Evolutionary conservation across 2,888 invertebrate species (phyloP).

Genomic region (Brenthis hecate): DNA sequence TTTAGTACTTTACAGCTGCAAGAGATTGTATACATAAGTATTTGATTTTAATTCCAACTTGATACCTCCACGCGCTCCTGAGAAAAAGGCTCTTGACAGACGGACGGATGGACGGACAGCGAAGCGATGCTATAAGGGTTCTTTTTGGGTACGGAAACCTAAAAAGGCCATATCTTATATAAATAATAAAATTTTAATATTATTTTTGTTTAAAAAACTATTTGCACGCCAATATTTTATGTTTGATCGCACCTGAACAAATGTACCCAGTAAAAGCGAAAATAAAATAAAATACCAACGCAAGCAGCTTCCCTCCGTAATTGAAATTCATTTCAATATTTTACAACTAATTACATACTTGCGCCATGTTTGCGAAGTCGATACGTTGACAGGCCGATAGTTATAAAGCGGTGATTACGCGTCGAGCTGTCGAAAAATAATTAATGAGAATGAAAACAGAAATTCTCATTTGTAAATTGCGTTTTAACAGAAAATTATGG

Average conservation of each 20-base stretch:
- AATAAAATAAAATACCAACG: conserved; percentile 8
- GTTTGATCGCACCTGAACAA: neutral
- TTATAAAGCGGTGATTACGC: conserved; percentile 40
- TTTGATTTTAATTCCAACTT: no score
- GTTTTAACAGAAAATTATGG: conserved; percentile 41
- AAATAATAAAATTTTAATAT: no score
- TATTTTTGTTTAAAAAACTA: neutral
- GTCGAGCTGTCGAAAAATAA: conserved; percentile 34
- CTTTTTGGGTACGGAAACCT: no score
- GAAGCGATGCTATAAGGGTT: no score
- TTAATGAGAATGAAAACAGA: conserved; percentile 34
- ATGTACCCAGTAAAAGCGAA: neutral
- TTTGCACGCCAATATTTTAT: neutral
- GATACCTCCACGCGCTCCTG: no score
- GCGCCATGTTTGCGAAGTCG: conserved; percentile 32
- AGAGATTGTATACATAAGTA: no score
- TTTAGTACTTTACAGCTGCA: no score
- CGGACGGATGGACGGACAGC: no score
- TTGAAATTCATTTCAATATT: conserved; percentile 26
- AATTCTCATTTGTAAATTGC: conserved; percentile 36
- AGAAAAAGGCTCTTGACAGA: no score
- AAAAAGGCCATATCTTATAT: no score
- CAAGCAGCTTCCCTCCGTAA: conserved; percentile 1
- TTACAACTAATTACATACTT: conserved; percentile 32
- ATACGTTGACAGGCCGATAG: conserved; percentile 32